These are phyloP conservation scores for Stichopus horrens DNA, from an alignment of 53 echinoderm and acorn worm genomes.

Conservation along the genomic window DNA sequence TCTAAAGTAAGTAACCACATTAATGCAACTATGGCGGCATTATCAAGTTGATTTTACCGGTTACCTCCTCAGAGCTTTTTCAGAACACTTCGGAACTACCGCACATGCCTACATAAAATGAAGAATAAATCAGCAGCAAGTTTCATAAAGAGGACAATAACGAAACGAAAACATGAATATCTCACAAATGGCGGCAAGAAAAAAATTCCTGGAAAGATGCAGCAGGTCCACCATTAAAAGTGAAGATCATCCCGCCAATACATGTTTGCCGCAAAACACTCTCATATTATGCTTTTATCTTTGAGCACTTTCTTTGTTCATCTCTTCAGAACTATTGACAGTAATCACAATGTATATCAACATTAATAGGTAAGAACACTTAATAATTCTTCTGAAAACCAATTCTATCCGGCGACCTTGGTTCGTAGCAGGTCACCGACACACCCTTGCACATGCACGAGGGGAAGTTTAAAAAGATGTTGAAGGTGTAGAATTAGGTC, in stretches of 20 bases:
- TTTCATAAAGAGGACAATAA: not conserved
- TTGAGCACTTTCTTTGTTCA: too few relatives aligned
- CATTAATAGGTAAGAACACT: too few relatives aligned
- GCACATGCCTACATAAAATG: not conserved
- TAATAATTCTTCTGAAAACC: too few relatives aligned
- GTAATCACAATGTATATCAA: too few relatives aligned
- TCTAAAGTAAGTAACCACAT: not conserved
- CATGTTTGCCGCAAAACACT: not conserved
- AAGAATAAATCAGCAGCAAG: not conserved
- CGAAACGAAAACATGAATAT: constrained; percentile 14
- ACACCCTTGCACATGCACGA: too few relatives aligned
- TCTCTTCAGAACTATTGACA: too few relatives aligned
- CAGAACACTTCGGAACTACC: not conserved
- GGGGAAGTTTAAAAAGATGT: too few relatives aligned
- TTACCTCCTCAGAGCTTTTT: not conserved
- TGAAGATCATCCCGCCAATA: not conserved
- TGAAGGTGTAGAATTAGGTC: too few relatives aligned
- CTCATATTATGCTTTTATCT: too few relatives aligned
- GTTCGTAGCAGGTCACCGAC: too few relatives aligned
- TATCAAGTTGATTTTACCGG: not conserved
- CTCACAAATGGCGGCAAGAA: constrained; percentile 9
- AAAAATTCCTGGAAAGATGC: not conserved
- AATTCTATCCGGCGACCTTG: too few relatives aligned
- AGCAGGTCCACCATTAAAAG: not conserved
- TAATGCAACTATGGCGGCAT: not conserved